Conservation (phyloP, 2,797 vertebrate species). For the Kryptolebias ocellatus region DNA sequence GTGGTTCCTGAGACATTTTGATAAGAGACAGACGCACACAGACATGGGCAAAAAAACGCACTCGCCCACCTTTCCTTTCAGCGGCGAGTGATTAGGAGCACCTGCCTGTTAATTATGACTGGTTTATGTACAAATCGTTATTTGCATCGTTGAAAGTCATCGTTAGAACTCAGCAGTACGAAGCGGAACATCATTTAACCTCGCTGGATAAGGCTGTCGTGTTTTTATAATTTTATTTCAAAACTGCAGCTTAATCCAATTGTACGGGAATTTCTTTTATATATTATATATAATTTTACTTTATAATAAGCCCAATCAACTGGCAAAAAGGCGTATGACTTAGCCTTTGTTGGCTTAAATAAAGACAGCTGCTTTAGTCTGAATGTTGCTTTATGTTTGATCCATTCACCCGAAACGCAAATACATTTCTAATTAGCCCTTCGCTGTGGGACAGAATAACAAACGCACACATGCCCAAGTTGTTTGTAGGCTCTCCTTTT, state of each 20-base stretch:
- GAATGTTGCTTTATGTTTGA: slow-evolving; percentile 61
- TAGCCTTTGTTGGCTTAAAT: slow-evolving; percentile 48
- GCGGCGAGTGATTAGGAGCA: too few relatives aligned
- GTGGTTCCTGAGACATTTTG: too few relatives aligned
- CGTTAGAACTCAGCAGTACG: too few relatives aligned
- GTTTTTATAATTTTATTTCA: too few relatives aligned
- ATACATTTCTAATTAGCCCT: slow-evolving; percentile 70
- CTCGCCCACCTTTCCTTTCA: too few relatives aligned
- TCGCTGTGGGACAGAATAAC: slow-evolving; percentile 52
- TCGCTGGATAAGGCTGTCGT: too few relatives aligned
- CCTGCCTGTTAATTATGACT: too few relatives aligned
- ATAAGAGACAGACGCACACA: too few relatives aligned
- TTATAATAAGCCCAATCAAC: slow-evolving; percentile 34
- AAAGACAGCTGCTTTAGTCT: slow-evolving; percentile 54
- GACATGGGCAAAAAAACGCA: too few relatives aligned
- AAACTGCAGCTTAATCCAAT: not conserved
- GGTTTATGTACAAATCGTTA: too few relatives aligned
- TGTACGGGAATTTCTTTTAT: not conserved
- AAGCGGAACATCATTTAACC: too few relatives aligned
- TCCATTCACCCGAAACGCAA: slow-evolving; percentile 49
- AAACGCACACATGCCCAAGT: slow-evolving; percentile 44
- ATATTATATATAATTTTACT: not conserved
- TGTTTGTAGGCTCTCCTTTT: slow-evolving; percentile 74
- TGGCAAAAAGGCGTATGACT: slow-evolving; percentile 30
- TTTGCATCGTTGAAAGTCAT: too few relatives aligned